Percentiles rank a stretch among this genome's conserved stretches.
These are phyloP conservation scores for Crocodylus rhombifer DNA, from an alignment of 2,797 vertebrate genomes.

Conservation along the genomic window DNA sequence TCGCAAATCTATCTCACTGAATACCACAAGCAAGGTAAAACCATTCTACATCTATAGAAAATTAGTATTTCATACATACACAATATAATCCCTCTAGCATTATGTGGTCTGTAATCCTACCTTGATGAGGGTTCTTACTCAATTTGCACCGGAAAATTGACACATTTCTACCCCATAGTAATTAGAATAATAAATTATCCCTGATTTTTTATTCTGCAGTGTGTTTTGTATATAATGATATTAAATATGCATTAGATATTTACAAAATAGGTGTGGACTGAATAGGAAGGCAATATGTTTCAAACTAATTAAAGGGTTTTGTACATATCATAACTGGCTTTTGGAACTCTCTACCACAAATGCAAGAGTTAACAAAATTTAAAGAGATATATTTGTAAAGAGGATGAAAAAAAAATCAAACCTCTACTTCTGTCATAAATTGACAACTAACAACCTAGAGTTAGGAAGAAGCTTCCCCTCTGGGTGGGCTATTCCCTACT, in stretches of 20 bases:
- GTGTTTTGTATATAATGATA: neutral
- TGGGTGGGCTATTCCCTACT: neutral
- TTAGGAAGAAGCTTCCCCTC: neutral
- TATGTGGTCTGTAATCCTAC: neutral
- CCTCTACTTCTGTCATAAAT: neutral
- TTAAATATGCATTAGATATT: neutral
- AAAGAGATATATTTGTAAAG: neutral
- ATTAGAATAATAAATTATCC: neutral
- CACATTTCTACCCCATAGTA: neutral
- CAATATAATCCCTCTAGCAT: neutral
- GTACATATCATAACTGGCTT: neutral
- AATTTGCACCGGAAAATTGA: neutral
- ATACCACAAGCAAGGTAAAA: neutral
- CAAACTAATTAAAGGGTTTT: neutral
- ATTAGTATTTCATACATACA: neutral
- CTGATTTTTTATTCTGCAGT: neutral
- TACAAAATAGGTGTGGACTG: neutral
- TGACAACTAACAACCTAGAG: neutral
- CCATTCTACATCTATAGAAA: neutral
- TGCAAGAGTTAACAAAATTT: neutral
- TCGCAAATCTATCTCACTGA: slow-evolving; percentile 29
- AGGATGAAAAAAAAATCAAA: neutral
- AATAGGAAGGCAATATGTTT: neutral
- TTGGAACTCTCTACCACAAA: neutral
- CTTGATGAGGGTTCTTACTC: neutral